A percentile compares a stretch with the other conserved stretches of the same genome.
Conservation (phyloP, 2,888 invertebrate genomes). For the Spodoptera exigua region DNA sequence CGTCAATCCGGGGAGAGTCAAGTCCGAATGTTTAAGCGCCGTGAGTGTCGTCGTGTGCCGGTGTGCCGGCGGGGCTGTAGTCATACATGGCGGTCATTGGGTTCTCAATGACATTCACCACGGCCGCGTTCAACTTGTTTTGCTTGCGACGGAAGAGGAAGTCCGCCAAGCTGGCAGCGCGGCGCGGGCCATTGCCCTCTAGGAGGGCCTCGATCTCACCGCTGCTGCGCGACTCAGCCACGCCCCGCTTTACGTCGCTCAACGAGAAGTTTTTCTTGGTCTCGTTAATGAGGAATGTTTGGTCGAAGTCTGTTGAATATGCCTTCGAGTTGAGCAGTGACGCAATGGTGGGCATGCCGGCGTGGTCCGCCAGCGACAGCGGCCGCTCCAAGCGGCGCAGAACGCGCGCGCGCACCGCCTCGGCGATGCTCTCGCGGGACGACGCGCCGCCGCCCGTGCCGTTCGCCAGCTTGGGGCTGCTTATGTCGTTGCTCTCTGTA, state of each 20-base stretch:
- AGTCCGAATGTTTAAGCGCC: slow-evolving; percentile 19
- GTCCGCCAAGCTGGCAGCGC: slow-evolving; percentile 70
- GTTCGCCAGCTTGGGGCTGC: slow-evolving; percentile 55
- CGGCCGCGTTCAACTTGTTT: slow-evolving; percentile 37
- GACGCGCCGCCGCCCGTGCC: slow-evolving; percentile 49
- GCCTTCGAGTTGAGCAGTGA: slow-evolving; percentile 71
- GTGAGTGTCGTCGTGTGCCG: slow-evolving; percentile 23
- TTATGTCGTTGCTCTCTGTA: slow-evolving; percentile 69
- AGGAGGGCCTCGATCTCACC: slow-evolving; percentile 66
- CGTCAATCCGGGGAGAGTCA: slow-evolving; percentile 1
- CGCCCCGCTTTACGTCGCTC: slow-evolving; percentile 59
- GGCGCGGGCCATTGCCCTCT: slow-evolving; percentile 58
- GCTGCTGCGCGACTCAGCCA: slow-evolving; percentile 64
- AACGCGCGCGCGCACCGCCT: slow-evolving; percentile 76
- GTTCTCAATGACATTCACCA: slow-evolving; percentile 78
- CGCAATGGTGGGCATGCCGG: slow-evolving; percentile 66
- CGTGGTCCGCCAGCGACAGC: slow-evolving; percentile 73
- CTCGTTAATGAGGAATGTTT: slow-evolving; percentile 39
- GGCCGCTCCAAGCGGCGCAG: slow-evolving; percentile 73
- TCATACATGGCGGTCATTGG: slow-evolving; percentile 74
- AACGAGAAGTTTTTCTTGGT: slow-evolving; percentile 62
- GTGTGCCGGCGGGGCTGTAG: slow-evolving; percentile 15
- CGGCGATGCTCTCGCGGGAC: slow-evolving; percentile 74
- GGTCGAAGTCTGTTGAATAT: slow-evolving; percentile 68
- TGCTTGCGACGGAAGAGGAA: slow-evolving; percentile 65